Evolutionary conservation across 2,888 invertebrate species (phyloP).

Genomic region (Sesamia inferens): DNA sequence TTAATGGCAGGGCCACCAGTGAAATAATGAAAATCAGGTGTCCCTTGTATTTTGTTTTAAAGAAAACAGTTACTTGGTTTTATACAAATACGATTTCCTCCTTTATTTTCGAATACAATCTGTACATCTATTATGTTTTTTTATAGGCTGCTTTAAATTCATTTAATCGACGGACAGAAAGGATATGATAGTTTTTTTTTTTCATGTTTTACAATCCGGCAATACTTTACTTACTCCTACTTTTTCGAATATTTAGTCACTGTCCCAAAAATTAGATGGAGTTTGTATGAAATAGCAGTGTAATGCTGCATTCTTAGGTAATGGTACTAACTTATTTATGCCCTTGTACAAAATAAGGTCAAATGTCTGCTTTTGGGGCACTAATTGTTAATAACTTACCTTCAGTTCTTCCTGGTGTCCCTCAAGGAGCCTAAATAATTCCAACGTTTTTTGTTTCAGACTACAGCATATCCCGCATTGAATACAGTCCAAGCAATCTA

Average conservation of each 20-base stretch:
- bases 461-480: conserved; percentile 53
- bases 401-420: conserved; percentile 8
- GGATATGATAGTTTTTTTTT: not conserved
- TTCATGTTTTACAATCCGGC: not conserved
- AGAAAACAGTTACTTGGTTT: too few species aligned
- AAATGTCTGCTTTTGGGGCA: conserved; percentile 16
- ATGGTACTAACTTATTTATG: conserved; percentile 25
- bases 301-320: conserved; percentile 2
- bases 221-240: too few species aligned
- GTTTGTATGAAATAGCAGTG: not conserved
- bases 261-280: too few species aligned
- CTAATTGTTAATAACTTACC: conserved; percentile 33
- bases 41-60: too few species aligned
- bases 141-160: too few species aligned
- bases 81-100: too few species aligned
- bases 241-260: not conserved
- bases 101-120: too few species aligned
- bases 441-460: conserved; percentile 59
- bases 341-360: conserved; percentile 21
- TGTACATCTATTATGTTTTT: too few species aligned
- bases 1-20: too few species aligned
- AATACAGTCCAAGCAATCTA: conserved; percentile 50
- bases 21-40: too few species aligned
- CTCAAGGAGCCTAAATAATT: conserved; percentile 49
- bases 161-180: too few species aligned